These are phyloP conservation scores for Hymenochirus boettgeri DNA, from an alignment of 2,113 vertebrate species.

Conservation along the genomic window DNA sequence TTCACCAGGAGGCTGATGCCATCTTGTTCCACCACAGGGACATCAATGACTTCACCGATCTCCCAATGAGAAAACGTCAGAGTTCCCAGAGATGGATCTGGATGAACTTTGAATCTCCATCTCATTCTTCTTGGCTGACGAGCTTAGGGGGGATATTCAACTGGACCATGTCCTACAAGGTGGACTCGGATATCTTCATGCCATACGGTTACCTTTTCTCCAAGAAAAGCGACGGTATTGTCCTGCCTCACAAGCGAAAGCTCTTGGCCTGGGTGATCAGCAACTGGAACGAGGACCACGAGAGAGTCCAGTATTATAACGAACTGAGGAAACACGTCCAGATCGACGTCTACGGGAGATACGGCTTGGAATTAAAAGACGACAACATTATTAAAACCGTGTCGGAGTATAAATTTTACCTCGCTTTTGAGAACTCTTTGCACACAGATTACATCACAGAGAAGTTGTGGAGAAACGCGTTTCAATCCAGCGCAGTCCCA, in stretches of 20 bases:
- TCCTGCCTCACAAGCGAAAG: conserved; percentile 59
- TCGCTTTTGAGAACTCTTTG: conserved; percentile 90
- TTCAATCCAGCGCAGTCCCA: conserved; percentile 73
- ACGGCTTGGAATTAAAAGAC: conserved; percentile 52
- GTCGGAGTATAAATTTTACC: conserved; percentile 83
- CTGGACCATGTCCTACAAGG: conserved; percentile 81
- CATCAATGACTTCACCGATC: conserved; percentile 45
- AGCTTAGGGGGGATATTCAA: conserved; percentile 68
- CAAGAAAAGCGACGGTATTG: background rate
- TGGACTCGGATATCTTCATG: conserved; percentile 79
- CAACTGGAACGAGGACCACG: conserved; percentile 80
- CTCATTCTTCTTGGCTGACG: conserved; percentile 62
- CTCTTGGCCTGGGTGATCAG: conserved; percentile 88
- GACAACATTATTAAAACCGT: conserved; percentile 63
- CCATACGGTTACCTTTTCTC: conserved; percentile 80
- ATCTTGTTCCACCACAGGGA: conserved; percentile 86
- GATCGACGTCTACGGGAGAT: conserved; percentile 74
- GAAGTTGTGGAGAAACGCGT: conserved; percentile 87
- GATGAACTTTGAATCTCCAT: conserved; percentile 92
- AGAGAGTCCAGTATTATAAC: conserved; percentile 74
- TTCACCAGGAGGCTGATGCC: conserved; percentile 61
- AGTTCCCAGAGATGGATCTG: conserved; percentile 83
- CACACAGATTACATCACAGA: conserved; percentile 91
- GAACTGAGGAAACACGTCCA: conserved; percentile 64
- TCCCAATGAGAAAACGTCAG: conserved; percentile 55